Evolutionary conservation across 2,888 invertebrate species (phyloP), one percentile per base, ranked within the genome.

Genomic region (Drosophila fungiperda): DNA sequence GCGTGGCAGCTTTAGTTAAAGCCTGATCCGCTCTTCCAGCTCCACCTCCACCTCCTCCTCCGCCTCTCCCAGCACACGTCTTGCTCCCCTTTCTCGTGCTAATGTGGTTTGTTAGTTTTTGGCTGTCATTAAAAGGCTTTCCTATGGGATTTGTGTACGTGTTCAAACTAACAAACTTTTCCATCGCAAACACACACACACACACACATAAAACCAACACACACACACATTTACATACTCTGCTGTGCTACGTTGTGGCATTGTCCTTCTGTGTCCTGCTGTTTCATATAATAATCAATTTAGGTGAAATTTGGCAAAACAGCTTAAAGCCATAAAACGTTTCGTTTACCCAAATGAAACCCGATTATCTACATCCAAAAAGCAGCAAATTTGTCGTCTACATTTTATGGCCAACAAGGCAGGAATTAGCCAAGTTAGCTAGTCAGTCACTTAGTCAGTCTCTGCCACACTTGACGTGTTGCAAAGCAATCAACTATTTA

Each of bases 51-150:
- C 29, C 29, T 29, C 29, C 6, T 0, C 6, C 29, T 6, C 29
- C 29, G 29, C 23, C 5, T 4, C 7, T 9, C 9, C 12, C 32
- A n/a, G 5, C 20, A 15, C 20, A n/a, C n/a, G 23, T 26, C 26
- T 66, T 53, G 38, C 58, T 32, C 36, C 53, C 53, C 36, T 20
- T 33, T 26, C 58, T 38, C 54, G 68, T 70, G 69, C 88, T 90
- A 90, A 89, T 90, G 90, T 76, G 90, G 89, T 90, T 84, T 84
- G 84, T 84, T 84, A 90, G 90, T 84, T 89, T 90, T 89, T 86
- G 81, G 81, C 73, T 87, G 90, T 89, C 85, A 85, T 85, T 85
- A 85, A 90, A 85, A 81, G 89, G 90, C 90, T 85, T 85, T 90
- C 84, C 88, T 75, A 68, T 82, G 88, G 88, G 90, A 88, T 90